Evolutionary conservation across 2,797 vertebrate genomes (phyloP), one percentile per base, ranked within the genome.

Genomic region (Lerista edwardsae): DNA sequence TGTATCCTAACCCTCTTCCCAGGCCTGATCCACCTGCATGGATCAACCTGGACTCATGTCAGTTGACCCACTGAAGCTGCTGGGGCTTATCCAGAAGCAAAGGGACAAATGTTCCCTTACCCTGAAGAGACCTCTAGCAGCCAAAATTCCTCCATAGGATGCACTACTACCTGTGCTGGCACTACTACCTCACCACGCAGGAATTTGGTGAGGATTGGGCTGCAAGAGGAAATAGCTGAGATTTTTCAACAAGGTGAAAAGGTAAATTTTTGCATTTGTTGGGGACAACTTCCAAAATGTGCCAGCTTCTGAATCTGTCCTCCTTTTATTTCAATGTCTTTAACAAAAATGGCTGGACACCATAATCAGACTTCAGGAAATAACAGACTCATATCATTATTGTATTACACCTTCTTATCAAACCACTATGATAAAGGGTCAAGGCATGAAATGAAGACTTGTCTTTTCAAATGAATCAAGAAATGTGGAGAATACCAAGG

Each of bases 251-350:
- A 81, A 39, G 47, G 83, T n/a, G 29, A 88, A 59, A 93, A 89
- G 51, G 57, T 86, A 83, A 51, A 85, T 69, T 84, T 41, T 81
- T 84, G 77, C 75, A 86, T 93, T 93, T 62, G 87, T 89, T 80
- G 82, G 88, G 87, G 25, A 72, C 87, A 92, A 82, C 89, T 79
- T 78, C 69, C 85, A 64, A 68, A 64, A 77, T 80, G 51, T 79
- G 27, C 44, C 74, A 0, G 29, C 12, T 67, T 65, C 77, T 73
- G 79, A 89, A 86, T 83, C 34, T 73, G 87, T 65, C 7, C 44
- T 31, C 6, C 9, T 1, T 7, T 72, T 89, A 91, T 68, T 12
- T 84, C 78, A 84, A 85, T 89, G 65, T 4, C 34, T 15, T 88
- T 86, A 79, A 81, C 72, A 64, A 1, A 23, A 6, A 10, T 39